Evolutionary conservation across 30 jellyfish, hydroid and myxozoan species (phyloP).

Genomic region (Nemopilema nomurai): DNA sequence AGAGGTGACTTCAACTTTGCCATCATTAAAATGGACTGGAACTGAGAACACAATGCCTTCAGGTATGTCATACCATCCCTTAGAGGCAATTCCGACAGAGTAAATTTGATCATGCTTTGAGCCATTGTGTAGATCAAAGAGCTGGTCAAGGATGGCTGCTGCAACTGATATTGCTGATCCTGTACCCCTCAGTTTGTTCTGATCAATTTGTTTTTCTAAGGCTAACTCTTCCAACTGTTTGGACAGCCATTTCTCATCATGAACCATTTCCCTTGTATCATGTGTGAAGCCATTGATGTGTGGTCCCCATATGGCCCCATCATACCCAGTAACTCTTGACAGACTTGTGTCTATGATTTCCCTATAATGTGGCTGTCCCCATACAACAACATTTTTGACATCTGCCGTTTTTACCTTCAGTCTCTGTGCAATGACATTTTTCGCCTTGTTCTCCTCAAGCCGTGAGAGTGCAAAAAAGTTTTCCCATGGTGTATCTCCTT

Average conservation of each 20-base stretch:
- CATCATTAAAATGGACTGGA: constrained; percentile 64
- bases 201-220: constrained; percentile 17
- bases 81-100: constrained; percentile 80
- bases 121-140: constrained; percentile 67
- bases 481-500: constrained; percentile 1
- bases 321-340: constrained; percentile 84
- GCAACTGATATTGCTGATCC: constrained; percentile 57
- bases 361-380: constrained; percentile 80
- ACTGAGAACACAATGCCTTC: constrained; percentile 82
- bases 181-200: not conserved
- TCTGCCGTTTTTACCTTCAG: constrained; percentile 73
- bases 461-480: constrained; percentile 78
- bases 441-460: constrained; percentile 78
- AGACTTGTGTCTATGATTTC: constrained; percentile 54
- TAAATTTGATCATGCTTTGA: constrained; percentile 31
- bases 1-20: constrained; percentile 39
- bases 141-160: constrained; percentile 85
- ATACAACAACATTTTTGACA: constrained; percentile 57
- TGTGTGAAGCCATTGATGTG: constrained; percentile 76
- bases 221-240: constrained; percentile 32
- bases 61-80: constrained; percentile 93
- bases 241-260: constrained; percentile 79
- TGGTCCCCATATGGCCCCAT: constrained; percentile 99
- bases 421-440: constrained; percentile 79
- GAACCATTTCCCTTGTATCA: constrained; percentile 65